Evolutionary conservation across 2,888 invertebrate species (phyloP).

Genomic region (Cephus spinipes): DNA sequence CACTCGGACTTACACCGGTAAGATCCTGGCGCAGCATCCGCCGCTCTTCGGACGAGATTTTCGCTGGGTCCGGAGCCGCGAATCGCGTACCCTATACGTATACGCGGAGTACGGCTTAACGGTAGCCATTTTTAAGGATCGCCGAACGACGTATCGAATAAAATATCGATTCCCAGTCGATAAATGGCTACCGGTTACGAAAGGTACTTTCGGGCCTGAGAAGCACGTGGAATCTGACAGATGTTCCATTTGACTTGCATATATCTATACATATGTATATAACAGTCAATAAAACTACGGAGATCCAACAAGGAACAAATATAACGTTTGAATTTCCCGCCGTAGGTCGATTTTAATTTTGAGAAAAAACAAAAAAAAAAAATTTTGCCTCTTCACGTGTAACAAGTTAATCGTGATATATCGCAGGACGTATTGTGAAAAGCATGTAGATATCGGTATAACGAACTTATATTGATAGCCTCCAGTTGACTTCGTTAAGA

Average conservation of each 20-base stretch:
- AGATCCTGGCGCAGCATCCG: background rate
- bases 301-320: background rate
- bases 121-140: background rate
- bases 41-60: background rate
- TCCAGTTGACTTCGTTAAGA: background rate
- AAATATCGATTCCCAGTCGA: background rate
- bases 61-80: background rate
- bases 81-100: background rate
- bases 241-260: background rate
- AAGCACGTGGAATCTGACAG: background rate
- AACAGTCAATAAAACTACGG: background rate
- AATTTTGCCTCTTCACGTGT: background rate
- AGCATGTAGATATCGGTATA: background rate
- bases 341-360: background rate
- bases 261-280: no score
- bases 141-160: background rate
- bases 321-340: background rate
- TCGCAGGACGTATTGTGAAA: background rate
- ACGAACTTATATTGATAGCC: background rate
- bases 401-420: background rate
- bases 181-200: background rate
- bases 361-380: background rate
- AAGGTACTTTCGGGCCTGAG: background rate
- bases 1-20: slow-evolving; percentile 3
- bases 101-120: background rate